A percentile compares a stretch with the other conserved stretches of the same genome.
Evolutionary conservation across 2,888 invertebrate species (phyloP).

Genomic region (Hemithea aestivaria): DNA sequence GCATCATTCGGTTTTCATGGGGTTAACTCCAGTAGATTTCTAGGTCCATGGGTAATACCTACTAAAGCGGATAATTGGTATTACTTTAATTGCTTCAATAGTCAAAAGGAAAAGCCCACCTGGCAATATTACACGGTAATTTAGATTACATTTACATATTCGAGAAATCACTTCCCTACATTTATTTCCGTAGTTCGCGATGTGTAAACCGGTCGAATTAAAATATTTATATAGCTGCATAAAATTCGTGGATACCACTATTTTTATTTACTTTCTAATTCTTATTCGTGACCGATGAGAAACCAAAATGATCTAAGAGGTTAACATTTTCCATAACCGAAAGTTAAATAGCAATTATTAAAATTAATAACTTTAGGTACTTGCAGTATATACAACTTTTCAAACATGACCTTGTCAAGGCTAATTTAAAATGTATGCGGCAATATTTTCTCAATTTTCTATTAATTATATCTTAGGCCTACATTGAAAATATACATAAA

Average conservation of each 20-base stretch:
- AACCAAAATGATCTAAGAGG: slow-evolving; percentile 8
- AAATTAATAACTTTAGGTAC: too few relatives aligned
- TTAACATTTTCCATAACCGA: too few relatives aligned
- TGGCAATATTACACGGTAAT: slow-evolving; percentile 4
- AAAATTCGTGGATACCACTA: slow-evolving; percentile 22
- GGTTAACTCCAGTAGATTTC: too few relatives aligned
- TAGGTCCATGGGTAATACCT: too few relatives aligned
- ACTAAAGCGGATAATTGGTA: too few relatives aligned
- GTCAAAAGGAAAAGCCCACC: slow-evolving; percentile 4
- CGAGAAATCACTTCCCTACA: slow-evolving; percentile 27
- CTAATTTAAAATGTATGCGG: slow-evolving; percentile 1
- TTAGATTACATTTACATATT: slow-evolving; percentile 23
- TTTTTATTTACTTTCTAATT: slow-evolving; percentile 28
- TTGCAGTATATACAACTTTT: background rate
- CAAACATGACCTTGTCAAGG: slow-evolving; percentile 13
- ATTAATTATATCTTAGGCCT: too few relatives aligned
- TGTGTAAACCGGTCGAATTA: slow-evolving; percentile 28
- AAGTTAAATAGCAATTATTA: too few relatives aligned
- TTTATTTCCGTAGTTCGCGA: slow-evolving; percentile 23
- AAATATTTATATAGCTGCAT: slow-evolving; percentile 27
- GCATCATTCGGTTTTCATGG: too few relatives aligned
- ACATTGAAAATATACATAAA: too few relatives aligned
- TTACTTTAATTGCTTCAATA: slow-evolving; percentile 15
- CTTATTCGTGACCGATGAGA: slow-evolving; percentile 13
- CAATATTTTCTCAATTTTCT: slow-evolving; percentile 2